Evolutionary conservation across 2,113 vertebrate genomes (phyloP).

Genomic region (Nanorana parkeri): DNA sequence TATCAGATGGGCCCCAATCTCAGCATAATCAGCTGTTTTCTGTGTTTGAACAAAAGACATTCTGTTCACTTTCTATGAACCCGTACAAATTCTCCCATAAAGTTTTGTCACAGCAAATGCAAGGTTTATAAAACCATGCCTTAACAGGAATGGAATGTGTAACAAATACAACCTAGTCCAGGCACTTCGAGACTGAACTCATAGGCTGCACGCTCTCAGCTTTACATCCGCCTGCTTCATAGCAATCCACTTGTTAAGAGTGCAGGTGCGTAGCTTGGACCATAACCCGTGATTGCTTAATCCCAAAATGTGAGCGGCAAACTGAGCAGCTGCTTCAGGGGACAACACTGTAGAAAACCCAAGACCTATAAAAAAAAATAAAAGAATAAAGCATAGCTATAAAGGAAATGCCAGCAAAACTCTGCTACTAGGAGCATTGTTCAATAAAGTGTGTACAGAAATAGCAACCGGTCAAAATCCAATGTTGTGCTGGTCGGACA

Average conservation of each 20-base stretch:
- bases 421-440: background rate
- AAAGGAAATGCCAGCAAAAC: background rate
- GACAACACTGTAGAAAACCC: slow-evolving; percentile 90
- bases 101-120: no score
- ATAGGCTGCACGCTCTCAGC: slow-evolving; percentile 77
- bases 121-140: no score
- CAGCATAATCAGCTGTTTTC: no score
- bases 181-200: slow-evolving; percentile 20
- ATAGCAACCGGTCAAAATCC: background rate
- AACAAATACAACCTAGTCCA: background rate
- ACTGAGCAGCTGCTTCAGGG: slow-evolving; percentile 90
- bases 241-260: slow-evolving; percentile 92
- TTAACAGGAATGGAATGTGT: background rate
- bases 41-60: no score
- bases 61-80: no score
- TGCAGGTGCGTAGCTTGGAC: slow-evolving; percentile 85
- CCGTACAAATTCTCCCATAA: no score
- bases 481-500: background rate
- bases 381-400: background rate
- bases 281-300: slow-evolving; percentile 90
- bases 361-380: slow-evolving; percentile 75
- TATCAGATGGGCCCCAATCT: no score
- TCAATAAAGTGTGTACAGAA: background rate
- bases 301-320: slow-evolving; percentile 93
- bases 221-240: slow-evolving; percentile 92